Conservation (phyloP, 2,888 invertebrate genomes). For the Andrena haemorrhoa region DNA sequence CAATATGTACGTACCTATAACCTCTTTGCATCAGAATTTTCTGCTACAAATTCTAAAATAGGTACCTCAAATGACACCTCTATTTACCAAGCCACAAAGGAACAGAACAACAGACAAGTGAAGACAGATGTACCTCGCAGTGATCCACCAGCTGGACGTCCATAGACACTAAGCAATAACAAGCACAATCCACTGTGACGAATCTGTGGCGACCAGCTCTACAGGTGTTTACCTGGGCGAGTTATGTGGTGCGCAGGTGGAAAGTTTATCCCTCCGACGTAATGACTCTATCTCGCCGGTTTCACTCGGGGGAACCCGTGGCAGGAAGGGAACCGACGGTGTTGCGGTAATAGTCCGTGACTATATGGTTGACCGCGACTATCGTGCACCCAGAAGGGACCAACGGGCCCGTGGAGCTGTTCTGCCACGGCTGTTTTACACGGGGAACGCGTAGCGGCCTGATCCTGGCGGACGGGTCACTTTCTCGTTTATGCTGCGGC, state of each 20-base stretch:
- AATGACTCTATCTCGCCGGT: conserved; percentile 69
- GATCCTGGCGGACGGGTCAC: conserved; percentile 12
- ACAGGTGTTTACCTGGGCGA: conserved; percentile 63
- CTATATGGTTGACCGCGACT: conserved; percentile 70
- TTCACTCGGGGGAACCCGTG: conserved; percentile 47
- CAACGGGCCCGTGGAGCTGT: conserved; percentile 37
- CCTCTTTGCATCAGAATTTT: no score
- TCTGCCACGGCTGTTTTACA: conserved; percentile 54
- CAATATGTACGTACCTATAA: no score
- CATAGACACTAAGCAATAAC: conserved; percentile 7
- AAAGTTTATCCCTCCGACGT: conserved; percentile 63
- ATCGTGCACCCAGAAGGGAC: conserved; percentile 51
- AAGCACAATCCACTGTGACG: conserved; percentile 22
- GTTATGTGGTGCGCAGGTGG: conserved; percentile 69
- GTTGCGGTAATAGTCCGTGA: conserved; percentile 71
- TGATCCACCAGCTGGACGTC: neutral
- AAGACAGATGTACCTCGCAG: neutral
- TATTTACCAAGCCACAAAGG: no score
- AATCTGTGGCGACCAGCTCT: conserved; percentile 33
- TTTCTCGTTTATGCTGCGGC: conserved; percentile 51
- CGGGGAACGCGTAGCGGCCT: conserved; percentile 23
- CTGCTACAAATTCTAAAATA: no score
- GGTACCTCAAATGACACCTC: no score
- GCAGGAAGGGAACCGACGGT: conserved; percentile 58
- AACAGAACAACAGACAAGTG: neutral